Evolutionary conservation across 1,140 invertebrate species (phyloP).

Genomic region (Drosophila chauvacae): DNA sequence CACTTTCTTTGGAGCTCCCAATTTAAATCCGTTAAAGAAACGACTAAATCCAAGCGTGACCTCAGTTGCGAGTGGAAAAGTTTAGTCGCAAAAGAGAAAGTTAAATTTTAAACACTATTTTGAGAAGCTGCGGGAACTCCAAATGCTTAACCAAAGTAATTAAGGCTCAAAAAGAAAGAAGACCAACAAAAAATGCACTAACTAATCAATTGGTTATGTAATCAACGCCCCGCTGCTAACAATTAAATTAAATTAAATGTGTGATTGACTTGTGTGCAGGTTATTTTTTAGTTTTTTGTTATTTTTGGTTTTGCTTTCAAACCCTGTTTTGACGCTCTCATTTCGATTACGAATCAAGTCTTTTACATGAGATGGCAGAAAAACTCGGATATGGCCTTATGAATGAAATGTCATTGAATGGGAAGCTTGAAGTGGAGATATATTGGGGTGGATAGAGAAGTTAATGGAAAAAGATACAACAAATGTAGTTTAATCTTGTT

Average conservation of each 20-base stretch:
- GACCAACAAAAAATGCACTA: conserved; percentile 29
- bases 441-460: not conserved
- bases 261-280: conserved; percentile 38
- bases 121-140: conserved; percentile 43
- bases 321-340: conserved; percentile 19
- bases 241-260: conserved; percentile 52
- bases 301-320: conserved; percentile 24
- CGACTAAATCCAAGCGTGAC: conserved; percentile 10
- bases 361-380: conserved; percentile 35
- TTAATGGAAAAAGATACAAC: not conserved
- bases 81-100: conserved; percentile 39
- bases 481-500: not conserved
- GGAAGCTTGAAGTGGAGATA: not conserved
- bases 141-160: conserved; percentile 44
- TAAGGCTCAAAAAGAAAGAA: conserved; percentile 30
- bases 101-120: conserved; percentile 24
- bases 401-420: conserved; percentile 47
- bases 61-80: conserved; percentile 13
- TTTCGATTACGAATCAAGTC: conserved; percentile 15
- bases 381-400: conserved; percentile 40
- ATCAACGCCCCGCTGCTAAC: conserved; percentile 41
- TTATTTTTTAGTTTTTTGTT: conserved; percentile 13
- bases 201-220: conserved; percentile 54
- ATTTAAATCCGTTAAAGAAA: conserved; percentile 7
- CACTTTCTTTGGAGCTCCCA: conserved; percentile 7